Base-by-base conservation (phyloP, 1,140 invertebrate genomes). In the Hirudo medicinalis region DNA sequence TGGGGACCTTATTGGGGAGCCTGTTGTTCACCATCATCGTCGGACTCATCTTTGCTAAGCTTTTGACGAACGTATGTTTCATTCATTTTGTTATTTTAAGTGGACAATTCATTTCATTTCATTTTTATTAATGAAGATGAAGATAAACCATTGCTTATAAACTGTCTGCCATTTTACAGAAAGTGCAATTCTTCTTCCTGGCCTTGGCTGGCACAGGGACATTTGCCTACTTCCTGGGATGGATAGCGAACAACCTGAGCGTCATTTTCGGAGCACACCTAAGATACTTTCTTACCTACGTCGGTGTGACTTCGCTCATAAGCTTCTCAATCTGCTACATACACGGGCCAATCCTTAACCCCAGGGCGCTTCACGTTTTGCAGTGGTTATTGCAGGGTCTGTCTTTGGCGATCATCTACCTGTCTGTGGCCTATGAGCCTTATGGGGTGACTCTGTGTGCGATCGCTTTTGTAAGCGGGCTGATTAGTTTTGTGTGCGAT, bases 361-460 rank as follows among this genome's bases (percentile, higher is more conserved):
- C 57, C 29, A 22, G 57, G 57, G 57, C 57, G 1, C 13, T 25
- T 6, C 22, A 32, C 11, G 22, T 63, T 13, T 13, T 63, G 19
- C 57, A n/a, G 57, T 63, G 57, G 57, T n/a, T 63, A 6, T n/a
- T 63, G 19, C 57, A 63, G 57, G 29, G 22, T 32, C 22, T 63
- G 22, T 22, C 57, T 32, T 32, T 63, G 57, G 57, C 1, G 22
- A 2, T 63, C 17, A 9, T 63, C 57, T 63, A 63, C 57, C 22
- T 6, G 22, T 25, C 57, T 6, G 29, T 63, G 57, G 29, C 22
- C 29, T 63, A 32, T 63, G 22, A 22, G 11, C 29, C 22, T 2
- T 63, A 25, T 6, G 57, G 22, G 22, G 8, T 63, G 57, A 20
- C 57, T 63, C 3, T 63, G 19, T 63, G 57, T 32, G 57, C 57